These are phyloP conservation scores for Caenorhabditis inopinata DNA, from an alignment of 1,140 invertebrate species.

Conservation along the genomic window DNA sequence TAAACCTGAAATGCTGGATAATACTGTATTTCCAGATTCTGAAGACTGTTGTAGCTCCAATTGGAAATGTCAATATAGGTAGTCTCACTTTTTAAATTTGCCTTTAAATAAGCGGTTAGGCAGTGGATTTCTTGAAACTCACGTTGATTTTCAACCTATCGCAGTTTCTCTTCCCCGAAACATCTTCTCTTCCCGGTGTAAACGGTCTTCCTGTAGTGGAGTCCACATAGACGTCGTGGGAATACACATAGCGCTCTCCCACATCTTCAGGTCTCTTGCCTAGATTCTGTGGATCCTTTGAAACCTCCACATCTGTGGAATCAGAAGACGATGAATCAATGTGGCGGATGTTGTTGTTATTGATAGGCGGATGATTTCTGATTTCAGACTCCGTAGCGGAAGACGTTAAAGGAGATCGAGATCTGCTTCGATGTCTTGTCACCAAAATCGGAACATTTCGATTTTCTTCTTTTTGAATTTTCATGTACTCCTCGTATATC, in stretches of 20 bases:
- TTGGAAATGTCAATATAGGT: too few relatives aligned
- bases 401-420: too few relatives aligned
- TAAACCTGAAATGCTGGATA: constrained; percentile 23
- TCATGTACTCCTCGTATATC: constrained; percentile 8
- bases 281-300: not conserved
- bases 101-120: too few relatives aligned
- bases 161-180: not conserved
- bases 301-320: not conserved
- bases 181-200: constrained; percentile 3
- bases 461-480: not conserved
- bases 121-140: too few relatives aligned
- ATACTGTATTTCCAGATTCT: too few relatives aligned
- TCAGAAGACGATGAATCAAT: constrained; percentile 1
- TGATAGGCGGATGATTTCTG: not conserved
- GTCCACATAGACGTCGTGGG: constrained; percentile 2
- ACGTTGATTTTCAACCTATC: constrained; percentile 10
- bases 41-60: too few relatives aligned
- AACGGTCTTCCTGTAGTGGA: not conserved
- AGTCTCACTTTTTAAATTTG: too few relatives aligned
- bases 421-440: too few relatives aligned
- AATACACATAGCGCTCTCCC: not conserved
- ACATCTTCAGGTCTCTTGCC: not conserved
- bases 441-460: not conserved
- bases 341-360: not conserved
- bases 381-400: too few relatives aligned